Conservation (phyloP, 2,797 vertebrate genomes). For the Thamnophis elegans region DNA sequence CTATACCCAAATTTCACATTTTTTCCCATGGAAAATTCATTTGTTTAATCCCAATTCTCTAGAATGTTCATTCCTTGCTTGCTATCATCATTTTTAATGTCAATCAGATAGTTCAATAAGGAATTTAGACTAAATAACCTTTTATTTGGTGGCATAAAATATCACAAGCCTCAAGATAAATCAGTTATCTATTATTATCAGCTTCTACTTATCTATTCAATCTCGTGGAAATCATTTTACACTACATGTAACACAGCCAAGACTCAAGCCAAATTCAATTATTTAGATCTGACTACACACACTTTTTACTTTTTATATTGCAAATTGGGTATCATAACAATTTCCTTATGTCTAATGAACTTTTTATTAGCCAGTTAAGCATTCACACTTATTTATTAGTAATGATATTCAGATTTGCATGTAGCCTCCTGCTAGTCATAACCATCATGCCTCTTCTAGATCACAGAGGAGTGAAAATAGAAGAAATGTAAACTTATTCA, state of each 20-base stretch:
- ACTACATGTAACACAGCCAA: conserved; percentile 30
- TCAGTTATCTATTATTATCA: background rate
- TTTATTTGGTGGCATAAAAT: background rate
- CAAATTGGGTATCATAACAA: conserved; percentile 37
- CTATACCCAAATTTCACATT: background rate
- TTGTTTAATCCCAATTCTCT: background rate
- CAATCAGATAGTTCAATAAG: background rate
- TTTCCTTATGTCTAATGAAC: conserved; percentile 45
- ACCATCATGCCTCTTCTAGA: background rate
- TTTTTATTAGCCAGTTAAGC: conserved; percentile 40
- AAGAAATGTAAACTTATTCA: conserved; percentile 31
- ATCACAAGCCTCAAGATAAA: background rate
- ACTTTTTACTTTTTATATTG: conserved; percentile 11
- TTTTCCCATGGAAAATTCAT: background rate
- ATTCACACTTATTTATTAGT: conserved; percentile 29
- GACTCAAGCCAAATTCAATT: conserved; percentile 23
- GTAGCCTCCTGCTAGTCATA: background rate
- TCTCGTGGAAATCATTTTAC: conserved; percentile 40
- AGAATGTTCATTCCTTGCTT: background rate
- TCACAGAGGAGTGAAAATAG: conserved; percentile 21
- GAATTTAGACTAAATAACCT: background rate
- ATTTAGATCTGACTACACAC: conserved; percentile 17
- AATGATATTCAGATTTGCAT: conserved; percentile 30
- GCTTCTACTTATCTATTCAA: conserved; percentile 39
- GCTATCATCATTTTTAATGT: background rate